These are phyloP conservation scores for Enteromius argenteus DNA, from an alignment of 2,797 vertebrate genomes.

Conservation along the genomic window DNA sequence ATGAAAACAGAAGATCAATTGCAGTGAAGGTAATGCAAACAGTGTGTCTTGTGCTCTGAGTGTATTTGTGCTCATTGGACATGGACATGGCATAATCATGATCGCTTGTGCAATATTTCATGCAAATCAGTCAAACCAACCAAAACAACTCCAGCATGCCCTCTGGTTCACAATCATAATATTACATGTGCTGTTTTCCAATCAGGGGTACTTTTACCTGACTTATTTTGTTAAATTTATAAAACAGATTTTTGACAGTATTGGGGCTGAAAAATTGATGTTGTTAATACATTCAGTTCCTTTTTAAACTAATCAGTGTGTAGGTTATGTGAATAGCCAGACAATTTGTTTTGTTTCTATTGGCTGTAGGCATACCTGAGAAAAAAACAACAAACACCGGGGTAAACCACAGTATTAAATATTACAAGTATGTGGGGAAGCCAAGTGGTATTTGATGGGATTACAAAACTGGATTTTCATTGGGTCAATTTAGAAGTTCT, in stretches of 20 bases:
- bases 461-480: neutral
- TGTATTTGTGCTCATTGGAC: constrained; percentile 60
- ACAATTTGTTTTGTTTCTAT: neutral
- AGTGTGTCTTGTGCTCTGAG: constrained; percentile 54
- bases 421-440: neutral
- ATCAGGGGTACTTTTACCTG: neutral
- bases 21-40: constrained; percentile 36
- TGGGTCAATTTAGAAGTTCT: neutral
- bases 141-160: constrained; percentile 74
- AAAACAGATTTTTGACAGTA: neutral
- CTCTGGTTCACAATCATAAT: constrained; percentile 78
- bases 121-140: constrained; percentile 74
- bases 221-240: neutral
- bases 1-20: constrained; percentile 30
- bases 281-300: neutral
- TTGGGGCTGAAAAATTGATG: neutral
- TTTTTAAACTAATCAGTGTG: neutral
- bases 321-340: neutral
- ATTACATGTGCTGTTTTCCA: neutral
- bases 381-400: neutral
- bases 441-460: neutral
- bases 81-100: constrained; percentile 43
- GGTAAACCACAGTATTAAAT: neutral
- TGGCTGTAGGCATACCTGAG: neutral
- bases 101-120: constrained; percentile 67